A percentile compares a stretch with the other conserved stretches of the same genome.
phyloP scores from a whole-genome alignment of 2,113 vertebrate species.

The Octodon degus region DNA sequence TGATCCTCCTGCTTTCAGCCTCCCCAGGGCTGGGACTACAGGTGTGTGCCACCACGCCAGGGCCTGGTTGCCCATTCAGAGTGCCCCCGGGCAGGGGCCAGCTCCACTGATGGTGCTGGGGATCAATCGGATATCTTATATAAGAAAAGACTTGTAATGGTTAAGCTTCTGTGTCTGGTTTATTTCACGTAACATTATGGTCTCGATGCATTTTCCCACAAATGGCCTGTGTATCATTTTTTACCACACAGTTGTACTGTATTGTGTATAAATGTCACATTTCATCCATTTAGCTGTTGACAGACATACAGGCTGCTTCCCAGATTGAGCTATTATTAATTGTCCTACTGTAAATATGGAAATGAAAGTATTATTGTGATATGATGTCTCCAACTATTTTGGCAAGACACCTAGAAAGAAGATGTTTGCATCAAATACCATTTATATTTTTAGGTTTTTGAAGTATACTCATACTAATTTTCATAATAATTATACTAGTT shows the following conservation, averaged over 20 bases:
- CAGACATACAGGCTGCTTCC: background rate
- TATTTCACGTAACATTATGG: background rate
- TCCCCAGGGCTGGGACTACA: too few species aligned
- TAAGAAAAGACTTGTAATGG: background rate
- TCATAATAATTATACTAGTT: background rate
- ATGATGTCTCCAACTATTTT: background rate
- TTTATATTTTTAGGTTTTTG: background rate
- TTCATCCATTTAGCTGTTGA: background rate
- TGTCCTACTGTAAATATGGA: background rate
- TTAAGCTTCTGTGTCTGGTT: background rate
- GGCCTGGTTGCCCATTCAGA: too few species aligned
- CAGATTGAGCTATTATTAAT: background rate
- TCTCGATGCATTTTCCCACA: background rate
- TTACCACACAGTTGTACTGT: background rate
- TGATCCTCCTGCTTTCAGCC: too few species aligned
- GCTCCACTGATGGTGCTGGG: too few species aligned
- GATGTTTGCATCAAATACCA: background rate
- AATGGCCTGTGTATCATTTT: background rate
- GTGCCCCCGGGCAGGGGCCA: too few species aligned
- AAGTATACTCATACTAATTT: background rate
- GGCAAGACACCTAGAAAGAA: background rate
- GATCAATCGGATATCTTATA: background rate
- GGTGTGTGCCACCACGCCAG: too few species aligned
- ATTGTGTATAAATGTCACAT: background rate
- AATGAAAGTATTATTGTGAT: background rate